Evolutionary conservation across 2,113 vertebrate genomes (phyloP).

Genomic region (Indicator maculatus): DNA sequence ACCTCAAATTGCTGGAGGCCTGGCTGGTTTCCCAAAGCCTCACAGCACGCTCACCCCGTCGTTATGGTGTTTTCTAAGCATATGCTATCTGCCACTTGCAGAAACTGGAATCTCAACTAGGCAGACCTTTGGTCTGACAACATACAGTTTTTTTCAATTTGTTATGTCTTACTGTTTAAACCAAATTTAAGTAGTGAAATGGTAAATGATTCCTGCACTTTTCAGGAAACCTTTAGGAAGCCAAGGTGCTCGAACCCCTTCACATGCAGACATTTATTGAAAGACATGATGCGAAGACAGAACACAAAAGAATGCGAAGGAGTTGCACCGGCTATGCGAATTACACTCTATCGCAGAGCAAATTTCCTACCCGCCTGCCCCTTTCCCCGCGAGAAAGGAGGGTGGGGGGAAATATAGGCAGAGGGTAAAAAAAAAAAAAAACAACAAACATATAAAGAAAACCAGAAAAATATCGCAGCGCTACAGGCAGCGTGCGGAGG

Average conservation of each 20-base stretch:
- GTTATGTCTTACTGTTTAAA: background rate
- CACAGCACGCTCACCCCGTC: constrained; percentile 13
- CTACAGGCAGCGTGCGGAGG: background rate
- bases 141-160: background rate
- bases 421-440: accelerated
- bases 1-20: constrained; percentile 33
- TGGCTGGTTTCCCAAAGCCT: constrained; percentile 43
- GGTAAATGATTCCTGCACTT: background rate
- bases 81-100: background rate
- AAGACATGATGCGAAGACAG: background rate
- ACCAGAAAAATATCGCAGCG: background rate
- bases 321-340: background rate
- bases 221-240: background rate
- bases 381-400: background rate
- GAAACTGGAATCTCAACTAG: background rate
- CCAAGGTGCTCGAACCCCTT: background rate
- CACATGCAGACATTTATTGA: background rate
- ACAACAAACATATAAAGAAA: too few relatives aligned
- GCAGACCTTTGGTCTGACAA: background rate
- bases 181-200: background rate
- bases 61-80: constrained; percentile 23
- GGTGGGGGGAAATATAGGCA: accelerated
- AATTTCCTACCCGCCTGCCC: background rate
- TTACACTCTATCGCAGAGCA: background rate
- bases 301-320: background rate